Evolutionary conservation across 2,888 invertebrate species (phyloP), one percentile per base, ranked within the genome.

Genomic region (Coleophora deauratella): DNA sequence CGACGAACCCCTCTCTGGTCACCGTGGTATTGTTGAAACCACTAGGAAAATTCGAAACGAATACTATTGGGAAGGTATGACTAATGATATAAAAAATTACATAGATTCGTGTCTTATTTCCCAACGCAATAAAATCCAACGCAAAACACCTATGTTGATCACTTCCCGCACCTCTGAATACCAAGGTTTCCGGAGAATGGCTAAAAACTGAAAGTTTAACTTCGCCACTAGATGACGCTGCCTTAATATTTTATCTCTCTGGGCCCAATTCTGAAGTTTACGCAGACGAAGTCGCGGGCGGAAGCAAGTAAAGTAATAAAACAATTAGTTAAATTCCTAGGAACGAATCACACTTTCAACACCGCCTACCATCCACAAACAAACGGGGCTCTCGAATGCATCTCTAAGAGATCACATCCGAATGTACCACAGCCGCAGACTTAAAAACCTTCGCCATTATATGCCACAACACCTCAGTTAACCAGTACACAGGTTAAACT

Each of bases 331-430:
- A 62, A 60, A 50, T 53, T 59, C 9, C 38, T 65, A 21, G 59
- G 61, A 11, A 43, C 59, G 1, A 56, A 41, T 34, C 61, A 61
- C 1, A 55, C 62, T 1, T 46, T 60, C 10, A 62, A 51, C 33
- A 65, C 62, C 2, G 56, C 57, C 0, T 61, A 61, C 27, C 58
- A 63, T 38, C 63, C 59, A n/a, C 59, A 62, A 46, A 57, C 61
- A 1, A 61, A 63, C 27, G 58, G 57, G 11, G 43, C 61, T 8
- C 40, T 61, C 1, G 62, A 65, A 63, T 30, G 60, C 57, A 1
- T 59, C 59, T 0, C 43, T 62, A 10, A 44, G 59, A 12, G 63
- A 21, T 6, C 60, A 60, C 31, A 54, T 58, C 1, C 47, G 61
- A 3, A 59, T 60, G 58, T 62, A 62, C 42, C 55, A 57, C n/a